Conservation (phyloP, 2,113 vertebrate genomes). For the Ramphastos sulfuratus region DNA sequence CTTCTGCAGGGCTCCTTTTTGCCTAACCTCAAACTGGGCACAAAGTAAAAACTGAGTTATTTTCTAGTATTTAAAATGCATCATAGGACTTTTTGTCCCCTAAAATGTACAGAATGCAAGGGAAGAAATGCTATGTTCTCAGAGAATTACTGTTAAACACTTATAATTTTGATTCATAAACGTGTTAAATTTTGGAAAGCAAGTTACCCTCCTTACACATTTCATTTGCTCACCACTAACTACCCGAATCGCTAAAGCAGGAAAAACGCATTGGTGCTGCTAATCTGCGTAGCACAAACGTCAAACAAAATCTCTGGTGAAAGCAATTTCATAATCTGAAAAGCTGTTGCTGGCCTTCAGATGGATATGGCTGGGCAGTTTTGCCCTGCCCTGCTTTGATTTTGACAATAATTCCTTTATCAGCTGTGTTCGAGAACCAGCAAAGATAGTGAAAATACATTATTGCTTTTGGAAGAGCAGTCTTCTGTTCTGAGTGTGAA, state of each 20-base stretch:
- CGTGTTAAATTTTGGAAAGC: slow-evolving; percentile 5
- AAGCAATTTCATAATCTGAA: slow-evolving; percentile 65
- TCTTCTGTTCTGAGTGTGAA: background rate
- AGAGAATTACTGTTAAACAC: background rate
- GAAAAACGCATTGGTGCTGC: slow-evolving; percentile 19
- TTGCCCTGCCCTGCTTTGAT: background rate
- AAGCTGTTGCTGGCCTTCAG: slow-evolving; percentile 48
- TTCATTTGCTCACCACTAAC: background rate
- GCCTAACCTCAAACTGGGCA: background rate
- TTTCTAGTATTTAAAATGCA: background rate
- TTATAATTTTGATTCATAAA: slow-evolving; percentile 6
- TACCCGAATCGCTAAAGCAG: background rate
- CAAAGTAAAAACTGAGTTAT: background rate
- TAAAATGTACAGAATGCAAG: background rate
- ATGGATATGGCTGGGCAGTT: background rate
- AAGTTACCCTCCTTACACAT: background rate
- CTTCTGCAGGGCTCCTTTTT: background rate
- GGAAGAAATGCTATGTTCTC: background rate
- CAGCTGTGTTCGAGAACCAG: background rate
- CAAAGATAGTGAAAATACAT: background rate
- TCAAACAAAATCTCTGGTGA: slow-evolving; percentile 62
- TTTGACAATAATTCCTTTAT: slow-evolving; percentile 25
- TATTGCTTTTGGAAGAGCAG: background rate
- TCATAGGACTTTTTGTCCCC: background rate
- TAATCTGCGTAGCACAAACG: slow-evolving; percentile 35